Evolutionary conservation across 2,888 invertebrate species (phyloP), one percentile per base, ranked within the genome.

Genomic region (Aporophyla lueneburgensis): DNA sequence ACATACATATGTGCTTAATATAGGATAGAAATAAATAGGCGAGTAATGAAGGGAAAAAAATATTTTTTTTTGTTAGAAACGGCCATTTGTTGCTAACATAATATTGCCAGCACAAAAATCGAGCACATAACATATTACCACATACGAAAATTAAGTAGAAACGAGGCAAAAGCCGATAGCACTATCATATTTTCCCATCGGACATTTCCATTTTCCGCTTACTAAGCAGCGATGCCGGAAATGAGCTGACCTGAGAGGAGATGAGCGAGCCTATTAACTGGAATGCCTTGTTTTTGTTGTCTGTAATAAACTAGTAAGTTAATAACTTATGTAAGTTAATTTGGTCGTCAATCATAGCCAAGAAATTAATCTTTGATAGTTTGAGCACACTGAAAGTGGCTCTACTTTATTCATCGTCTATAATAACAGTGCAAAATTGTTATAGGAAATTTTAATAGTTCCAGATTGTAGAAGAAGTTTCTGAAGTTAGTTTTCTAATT

Each of bases 191-290:
- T 87, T 83, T 76, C 49, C 40, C 71, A 86, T 88, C 88, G 53
- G 84, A 83, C 81, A 75, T 86, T 84, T 83, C 81, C 84, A 87
- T 87, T 89, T 89, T 90, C 85, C 82, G 86, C 87, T 87, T 84
- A 87, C 79, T 86, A 82, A 85, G 83, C 86, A 86, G 58, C 68
- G 74, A 72, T 71, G 40, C 58, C 84, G 81, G 76, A 88, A 89
- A 87, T 79, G 65, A 83, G 24, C n/a, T 19, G 24, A 76, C 59
- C 62, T 51, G 10, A 56, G 54, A 62, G n/a, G 19, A 65, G 65
- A 68, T 76, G 46, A 74, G 74, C 72, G 69, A 58, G 51, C 56
- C 62, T 72, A 78, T 76, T 71, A 79, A 75, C 62, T 59, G 54
- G 71, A 83, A 78, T 75, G 63, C 71, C 59, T 71, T 79, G 65